Percentiles rank a stretch among this genome's conserved stretches.
Evolutionary conservation across 2,797 vertebrate genomes (phyloP).

Genomic region (Ataeniobius toweri): DNA sequence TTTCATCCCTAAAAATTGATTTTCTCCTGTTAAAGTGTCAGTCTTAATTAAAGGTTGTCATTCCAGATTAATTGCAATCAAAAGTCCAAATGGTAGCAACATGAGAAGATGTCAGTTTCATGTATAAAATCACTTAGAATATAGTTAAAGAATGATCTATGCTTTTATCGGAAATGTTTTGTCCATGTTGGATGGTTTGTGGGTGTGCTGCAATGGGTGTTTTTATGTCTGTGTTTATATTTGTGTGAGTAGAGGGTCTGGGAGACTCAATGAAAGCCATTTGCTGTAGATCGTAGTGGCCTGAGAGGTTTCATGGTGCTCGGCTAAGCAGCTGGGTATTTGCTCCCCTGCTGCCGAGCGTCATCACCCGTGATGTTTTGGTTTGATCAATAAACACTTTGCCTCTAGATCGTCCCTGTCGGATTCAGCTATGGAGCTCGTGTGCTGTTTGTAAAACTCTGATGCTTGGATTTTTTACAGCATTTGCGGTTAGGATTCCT

Average conservation of each 20-base stretch:
- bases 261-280: conserved; percentile 79
- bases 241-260: conserved; percentile 64
- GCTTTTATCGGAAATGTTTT: background rate
- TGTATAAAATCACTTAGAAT: background rate
- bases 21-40: background rate
- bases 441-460: conserved; percentile 49
- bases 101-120: background rate
- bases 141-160: background rate
- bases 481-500: conserved; percentile 67
- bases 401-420: conserved; percentile 61
- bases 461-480: conserved; percentile 60
- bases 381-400: conserved; percentile 70
- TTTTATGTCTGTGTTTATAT: conserved; percentile 43
- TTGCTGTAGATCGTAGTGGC: conserved; percentile 70
- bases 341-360: conserved; percentile 61
- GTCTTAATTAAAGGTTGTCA: background rate
- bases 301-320: conserved; percentile 75
- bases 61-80: background rate
- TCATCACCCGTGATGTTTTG: conserved; percentile 63
- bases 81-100: background rate
- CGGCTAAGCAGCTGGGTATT: conserved; percentile 43
- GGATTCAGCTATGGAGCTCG: conserved; percentile 47
- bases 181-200: background rate
- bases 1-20: background rate
- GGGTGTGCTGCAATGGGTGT: background rate